Conservation (phyloP, 2,888 invertebrate species). For the Agonopterix alstromeriana region DNA sequence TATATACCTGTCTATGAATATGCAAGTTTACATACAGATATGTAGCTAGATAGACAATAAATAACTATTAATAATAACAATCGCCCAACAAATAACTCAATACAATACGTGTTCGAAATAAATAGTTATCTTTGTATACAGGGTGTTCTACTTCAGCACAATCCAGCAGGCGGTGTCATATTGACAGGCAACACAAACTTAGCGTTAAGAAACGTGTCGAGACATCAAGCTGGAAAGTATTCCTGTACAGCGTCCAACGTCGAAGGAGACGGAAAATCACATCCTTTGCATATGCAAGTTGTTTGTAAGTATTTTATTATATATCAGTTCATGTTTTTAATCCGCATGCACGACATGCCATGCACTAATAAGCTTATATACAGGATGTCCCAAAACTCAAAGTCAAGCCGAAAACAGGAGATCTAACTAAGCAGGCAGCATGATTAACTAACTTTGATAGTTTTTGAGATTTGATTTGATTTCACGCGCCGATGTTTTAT, state of each 20-base stretch:
- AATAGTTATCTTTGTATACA: conserved; percentile 38
- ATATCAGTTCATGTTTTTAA: no score
- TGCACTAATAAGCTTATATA: no score
- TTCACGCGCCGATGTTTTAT: no score
- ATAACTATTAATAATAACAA: not conserved
- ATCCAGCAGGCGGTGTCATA: conserved; percentile 88
- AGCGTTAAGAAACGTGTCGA: conserved; percentile 87
- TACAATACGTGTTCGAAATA: not conserved
- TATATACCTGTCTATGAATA: no score
- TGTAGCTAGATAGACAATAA: no score
- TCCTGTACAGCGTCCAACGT: conserved; percentile 94
- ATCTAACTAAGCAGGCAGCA: no score
- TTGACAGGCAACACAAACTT: conserved; percentile 86
- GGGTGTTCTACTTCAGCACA: conserved; percentile 89
- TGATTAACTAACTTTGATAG: no score
- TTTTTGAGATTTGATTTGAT: no score
- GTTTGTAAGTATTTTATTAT: conserved; percentile 90
- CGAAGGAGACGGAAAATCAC: conserved; percentile 92
- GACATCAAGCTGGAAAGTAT: conserved; percentile 90
- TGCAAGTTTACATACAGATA: no score
- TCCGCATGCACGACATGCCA: no score
- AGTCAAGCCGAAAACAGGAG: no score
- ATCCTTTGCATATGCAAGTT: conserved; percentile 87
- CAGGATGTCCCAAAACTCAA: no score
- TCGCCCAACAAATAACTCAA: not conserved